Base-by-base conservation (phyloP, 2,888 invertebrate species). In the Plagiodera versicolora region DNA sequence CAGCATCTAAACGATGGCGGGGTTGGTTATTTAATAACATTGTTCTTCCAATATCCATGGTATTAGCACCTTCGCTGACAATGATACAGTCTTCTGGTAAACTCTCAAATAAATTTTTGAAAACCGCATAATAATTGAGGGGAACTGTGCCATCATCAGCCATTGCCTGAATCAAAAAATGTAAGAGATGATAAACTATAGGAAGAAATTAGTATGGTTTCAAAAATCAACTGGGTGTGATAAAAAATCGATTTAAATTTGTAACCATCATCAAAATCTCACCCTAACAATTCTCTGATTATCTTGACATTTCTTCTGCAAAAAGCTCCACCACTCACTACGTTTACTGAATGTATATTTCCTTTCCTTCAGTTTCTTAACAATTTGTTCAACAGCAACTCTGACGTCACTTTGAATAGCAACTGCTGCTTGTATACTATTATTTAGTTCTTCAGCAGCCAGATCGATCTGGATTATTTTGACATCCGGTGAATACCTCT, bases 61-160 rank as follows among this genome's bases (percentile, higher is more conserved):
- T 98, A 80, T 98, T 98, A 32, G 98, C 97, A 18, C 98, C 98
- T 81, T 98, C 98, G 75, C 95, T 97, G 24, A 97, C 92, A 62
- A 98, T 94, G 14, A 98, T 87, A 4, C 90, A 88, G 81, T 98
- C 91, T 75, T 86, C 83, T 0, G 94, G 94, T 60, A 94, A 84
- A 57, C 84, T 79, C 48, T 88, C 85, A 72, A 91, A 90, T 50
- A 98, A 86, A 66, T 91, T 87, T 78, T 91, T 89, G 78, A 96
- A 94, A 2, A 94, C 95, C 0, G 95, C 88, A 77, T 95, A 98
- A 81, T 98, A 98, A 81, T 97, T 98, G 24, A 98, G 82, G 0
- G 98, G 98, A 0, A 87, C 81, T 0, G 87, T 81, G 39, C 82
- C 85, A 76, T 94, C 89, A 69, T 83, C 82, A 0, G 90, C 85